Conservation (phyloP, 2,113 vertebrate genomes). For the Myocastor coypus region DNA sequence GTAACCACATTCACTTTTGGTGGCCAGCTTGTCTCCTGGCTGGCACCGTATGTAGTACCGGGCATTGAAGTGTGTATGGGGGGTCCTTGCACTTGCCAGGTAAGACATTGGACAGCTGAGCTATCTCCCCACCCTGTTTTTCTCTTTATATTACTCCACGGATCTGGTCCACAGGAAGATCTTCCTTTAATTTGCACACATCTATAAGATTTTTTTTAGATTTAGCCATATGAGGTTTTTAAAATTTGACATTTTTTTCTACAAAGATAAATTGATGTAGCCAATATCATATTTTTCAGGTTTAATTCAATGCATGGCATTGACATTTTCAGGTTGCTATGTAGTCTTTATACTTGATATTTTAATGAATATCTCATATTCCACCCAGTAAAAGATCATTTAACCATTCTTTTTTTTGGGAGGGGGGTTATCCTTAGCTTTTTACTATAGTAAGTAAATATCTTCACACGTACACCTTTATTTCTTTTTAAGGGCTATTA, state of each 20-base stretch:
- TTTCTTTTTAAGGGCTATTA: background rate
- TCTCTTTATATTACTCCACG: background rate
- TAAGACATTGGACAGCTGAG: no score
- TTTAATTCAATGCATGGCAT: background rate
- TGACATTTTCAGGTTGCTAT: background rate
- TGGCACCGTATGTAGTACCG: no score
- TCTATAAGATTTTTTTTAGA: background rate
- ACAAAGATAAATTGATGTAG: slow-evolving; percentile 1
- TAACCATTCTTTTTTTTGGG: background rate
- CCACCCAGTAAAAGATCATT: background rate
- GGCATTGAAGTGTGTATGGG: no score
- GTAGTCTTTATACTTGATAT: background rate
- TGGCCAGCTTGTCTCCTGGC: no score
- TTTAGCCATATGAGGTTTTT: background rate
- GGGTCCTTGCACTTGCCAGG: no score
- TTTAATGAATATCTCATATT: slow-evolving; percentile 5
- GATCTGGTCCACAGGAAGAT: background rate
- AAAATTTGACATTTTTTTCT: slow-evolving; percentile 45
- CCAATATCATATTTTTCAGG: slow-evolving; percentile 1
- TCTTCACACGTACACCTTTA: background rate
- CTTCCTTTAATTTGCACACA: background rate
- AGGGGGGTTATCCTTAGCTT: background rate
- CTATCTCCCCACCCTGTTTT: no score
- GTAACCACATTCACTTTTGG: no score
- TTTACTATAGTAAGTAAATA: background rate